Percentiles rank a stretch among this genome's conserved stretches.
These are phyloP conservation scores for Drosophila longiperda DNA, from an alignment of 2,888 invertebrate species.

Conservation along the genomic window DNA sequence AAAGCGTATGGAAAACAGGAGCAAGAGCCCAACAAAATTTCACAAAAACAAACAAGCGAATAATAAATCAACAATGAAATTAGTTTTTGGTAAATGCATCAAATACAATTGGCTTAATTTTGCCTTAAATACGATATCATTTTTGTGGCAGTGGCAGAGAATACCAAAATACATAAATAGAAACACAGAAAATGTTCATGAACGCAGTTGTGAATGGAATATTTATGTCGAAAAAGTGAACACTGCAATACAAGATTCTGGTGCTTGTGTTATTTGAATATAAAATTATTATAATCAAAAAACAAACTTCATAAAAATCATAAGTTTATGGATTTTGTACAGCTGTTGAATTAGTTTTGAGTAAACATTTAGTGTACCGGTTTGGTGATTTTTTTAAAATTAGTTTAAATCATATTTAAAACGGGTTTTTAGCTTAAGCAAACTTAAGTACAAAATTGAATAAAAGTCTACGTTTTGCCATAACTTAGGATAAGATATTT, in stretches of 20 bases:
- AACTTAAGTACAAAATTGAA: neutral
- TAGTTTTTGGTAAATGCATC: slow-evolving; percentile 67
- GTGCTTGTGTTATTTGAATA: neutral
- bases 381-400: neutral
- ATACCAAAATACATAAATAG: slow-evolving; percentile 10
- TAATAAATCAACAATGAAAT: slow-evolving; percentile 69
- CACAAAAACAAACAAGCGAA: slow-evolving; percentile 45
- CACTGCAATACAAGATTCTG: slow-evolving; percentile 36
- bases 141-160: slow-evolving; percentile 45
- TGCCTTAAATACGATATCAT: slow-evolving; percentile 53
- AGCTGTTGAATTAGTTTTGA: neutral
- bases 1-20: slow-evolving; percentile 22
- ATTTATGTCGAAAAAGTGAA: slow-evolving; percentile 30
- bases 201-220: slow-evolving; percentile 34
- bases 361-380: slow-evolving; percentile 2
- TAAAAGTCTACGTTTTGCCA: neutral
- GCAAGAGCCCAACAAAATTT: slow-evolving; percentile 22
- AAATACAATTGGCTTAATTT: slow-evolving; percentile 67
- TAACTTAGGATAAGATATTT: neutral
- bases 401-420: neutral
- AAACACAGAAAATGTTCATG: slow-evolving; percentile 8
- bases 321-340: neutral
- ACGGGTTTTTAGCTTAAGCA: slow-evolving; percentile 1
- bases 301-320: neutral
- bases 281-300: neutral